Evolutionary conservation across 2,888 invertebrate genomes (phyloP), one percentile per base, ranked within the genome.

Genomic region (Lacanobia wlatinum): DNA sequence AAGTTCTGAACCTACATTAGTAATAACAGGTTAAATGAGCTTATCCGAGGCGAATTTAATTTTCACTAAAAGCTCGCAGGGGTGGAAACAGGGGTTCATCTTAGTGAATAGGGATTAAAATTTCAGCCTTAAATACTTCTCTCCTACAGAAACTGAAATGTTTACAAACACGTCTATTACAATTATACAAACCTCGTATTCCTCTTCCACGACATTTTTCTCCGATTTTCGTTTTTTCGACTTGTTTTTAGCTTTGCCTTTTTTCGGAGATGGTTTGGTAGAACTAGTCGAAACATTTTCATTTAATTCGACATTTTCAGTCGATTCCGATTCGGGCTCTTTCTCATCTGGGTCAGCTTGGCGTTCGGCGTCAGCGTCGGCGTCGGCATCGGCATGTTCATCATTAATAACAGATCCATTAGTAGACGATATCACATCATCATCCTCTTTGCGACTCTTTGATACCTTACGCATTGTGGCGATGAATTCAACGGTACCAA

Each of bases 131-230:
- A 40, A 21, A 14, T 21, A 40, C 59, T 59, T 21, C n/a, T n/a
- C 38, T 40, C 21, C 8, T 21, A 18, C 28, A 3, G 28, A 55
- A 16, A 55, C 55, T 43, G 8, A 34, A 40, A 58, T 58, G 73
- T 83, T 78, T 66, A 80, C 73, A 63, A 79, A 83, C 52, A 79
- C 28, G 48, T 46, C 10, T 62, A 21, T 9, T 55, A 85, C 87
- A 64, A 82, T n/a, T n/a, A n/a, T 52, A 86, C 88, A 64, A 82
- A 97, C 97, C 96, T 97, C 97, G 80, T 96, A 97, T 74, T 96
- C 97, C 71, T 95, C 93, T 69, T 93, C 92, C 12, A 68, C 87
- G 4, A 87, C 84, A 73, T 80, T 90, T 77, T 95, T 94, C 14
- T 92, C 94, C 5, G 89, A 88, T 87, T 91, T 94, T 85, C 88